These are phyloP conservation scores for Amazona guildingii DNA, from an alignment of 2,113 vertebrate species.

Conservation along the genomic window DNA sequence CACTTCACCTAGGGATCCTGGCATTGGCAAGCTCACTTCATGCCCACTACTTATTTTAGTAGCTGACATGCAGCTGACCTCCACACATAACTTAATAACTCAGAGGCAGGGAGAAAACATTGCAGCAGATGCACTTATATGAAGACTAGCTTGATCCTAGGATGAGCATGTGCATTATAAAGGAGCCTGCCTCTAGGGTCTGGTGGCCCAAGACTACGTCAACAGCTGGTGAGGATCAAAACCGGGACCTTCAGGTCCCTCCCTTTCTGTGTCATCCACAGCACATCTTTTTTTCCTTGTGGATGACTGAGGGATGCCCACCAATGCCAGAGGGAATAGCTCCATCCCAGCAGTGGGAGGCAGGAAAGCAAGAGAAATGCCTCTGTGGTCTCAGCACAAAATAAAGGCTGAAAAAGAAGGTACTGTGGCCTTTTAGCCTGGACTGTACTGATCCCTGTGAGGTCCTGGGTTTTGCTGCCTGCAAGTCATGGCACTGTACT, in stretches of 20 bases:
- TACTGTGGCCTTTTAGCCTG: background rate
- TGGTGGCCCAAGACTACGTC: background rate
- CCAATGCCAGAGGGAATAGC: background rate
- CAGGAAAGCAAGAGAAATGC: background rate
- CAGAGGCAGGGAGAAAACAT: background rate
- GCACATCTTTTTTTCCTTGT: background rate
- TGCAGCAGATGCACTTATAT: background rate
- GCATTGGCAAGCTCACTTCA: background rate
- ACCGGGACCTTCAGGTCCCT: background rate
- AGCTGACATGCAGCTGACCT: background rate
- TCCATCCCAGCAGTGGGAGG: rapidly evolving
- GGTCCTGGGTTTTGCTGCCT: background rate
- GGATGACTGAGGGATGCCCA: background rate
- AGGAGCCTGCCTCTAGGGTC: background rate
- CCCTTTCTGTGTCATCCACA: background rate
- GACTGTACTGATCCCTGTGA: background rate
- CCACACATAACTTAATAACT: background rate
- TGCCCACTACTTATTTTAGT: background rate
- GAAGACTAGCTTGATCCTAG: background rate
- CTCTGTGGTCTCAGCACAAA: background rate
- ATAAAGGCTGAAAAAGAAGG: background rate
- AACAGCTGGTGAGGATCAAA: background rate
- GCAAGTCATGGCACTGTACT: background rate
- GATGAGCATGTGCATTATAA: background rate
- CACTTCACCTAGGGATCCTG: background rate